Percentiles rank a stretch among this genome's conserved stretches.
Conservation (phyloP, 1,140 invertebrate genomes). For the Drosophila sp. region DNA sequence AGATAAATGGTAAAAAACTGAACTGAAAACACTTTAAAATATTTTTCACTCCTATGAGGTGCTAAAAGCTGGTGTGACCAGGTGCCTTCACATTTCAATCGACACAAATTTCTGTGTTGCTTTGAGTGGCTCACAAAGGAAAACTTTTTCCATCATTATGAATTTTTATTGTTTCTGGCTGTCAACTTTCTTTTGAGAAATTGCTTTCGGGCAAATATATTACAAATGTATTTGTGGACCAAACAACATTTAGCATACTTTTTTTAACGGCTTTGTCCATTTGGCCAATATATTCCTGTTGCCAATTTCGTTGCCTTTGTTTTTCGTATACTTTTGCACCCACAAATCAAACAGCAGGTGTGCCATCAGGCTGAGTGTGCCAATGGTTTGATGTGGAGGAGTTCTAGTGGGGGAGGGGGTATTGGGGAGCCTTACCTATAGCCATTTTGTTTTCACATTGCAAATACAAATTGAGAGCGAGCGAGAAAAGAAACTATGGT, state of each 20-base stretch:
- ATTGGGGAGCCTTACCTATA: conserved; percentile 22
- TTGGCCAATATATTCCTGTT: conserved; percentile 30
- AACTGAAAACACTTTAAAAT: too few species aligned
- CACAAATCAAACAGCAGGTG: conserved; percentile 80
- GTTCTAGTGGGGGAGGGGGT: conserved; percentile 16
- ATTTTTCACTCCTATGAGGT: too few species aligned
- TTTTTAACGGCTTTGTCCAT: conserved; percentile 44
- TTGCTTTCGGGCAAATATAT: neutral
- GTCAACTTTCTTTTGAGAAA: conserved; percentile 30
- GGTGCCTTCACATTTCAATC: too few species aligned
- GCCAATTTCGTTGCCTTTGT: conserved; percentile 3
- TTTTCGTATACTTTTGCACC: conserved; percentile 8
- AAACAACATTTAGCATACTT: conserved; percentile 50
- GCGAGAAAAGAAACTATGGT: conserved; percentile 29
- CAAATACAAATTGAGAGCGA: conserved; percentile 70
- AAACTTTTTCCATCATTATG: conserved; percentile 5
- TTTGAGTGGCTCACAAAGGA: neutral
- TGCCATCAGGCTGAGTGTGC: conserved; percentile 14
- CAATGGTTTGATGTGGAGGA: neutral
- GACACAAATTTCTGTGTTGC: too few species aligned
- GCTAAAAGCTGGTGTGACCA: too few species aligned
- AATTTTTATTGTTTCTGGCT: conserved; percentile 3
- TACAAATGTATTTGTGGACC: conserved; percentile 25
- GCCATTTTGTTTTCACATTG: conserved; percentile 76
- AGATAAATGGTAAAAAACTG: too few species aligned